These are phyloP conservation scores for Drosophila ohnishii DNA, from an alignment of 1,140 invertebrate genomes.

Conservation along the genomic window DNA sequence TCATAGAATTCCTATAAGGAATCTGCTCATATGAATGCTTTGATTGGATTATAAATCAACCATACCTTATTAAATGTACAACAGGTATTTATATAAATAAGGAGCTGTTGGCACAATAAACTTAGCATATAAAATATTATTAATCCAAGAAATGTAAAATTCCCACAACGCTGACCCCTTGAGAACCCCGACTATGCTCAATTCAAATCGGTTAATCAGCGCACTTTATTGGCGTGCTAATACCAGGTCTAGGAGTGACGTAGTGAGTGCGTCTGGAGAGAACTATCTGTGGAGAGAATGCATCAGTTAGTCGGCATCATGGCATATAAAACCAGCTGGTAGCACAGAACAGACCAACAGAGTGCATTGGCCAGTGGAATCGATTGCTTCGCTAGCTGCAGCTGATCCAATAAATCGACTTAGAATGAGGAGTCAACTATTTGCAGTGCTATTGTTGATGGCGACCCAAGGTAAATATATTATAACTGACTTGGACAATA, in stretches of 20 bases:
- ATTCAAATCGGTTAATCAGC: slow-evolving; percentile 15
- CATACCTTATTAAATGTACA: too few relatives aligned
- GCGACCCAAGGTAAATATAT: slow-evolving; percentile 37
- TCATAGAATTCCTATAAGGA: background rate
- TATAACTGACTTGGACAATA: background rate
- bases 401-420: slow-evolving; percentile 33
- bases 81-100: too few relatives aligned
- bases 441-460: slow-evolving; percentile 36
- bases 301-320: slow-evolving; percentile 10
- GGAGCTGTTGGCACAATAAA: too few relatives aligned
- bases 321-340: slow-evolving; percentile 48
- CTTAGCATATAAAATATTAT: too few relatives aligned
- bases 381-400: slow-evolving; percentile 32
- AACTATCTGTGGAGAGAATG: slow-evolving; percentile 19
- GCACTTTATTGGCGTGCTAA: slow-evolving; percentile 8
- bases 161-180: background rate
- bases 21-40: background rate
- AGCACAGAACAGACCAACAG: slow-evolving; percentile 35
- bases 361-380: slow-evolving; percentile 48
- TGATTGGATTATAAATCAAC: too few relatives aligned
- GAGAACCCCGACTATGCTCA: background rate
- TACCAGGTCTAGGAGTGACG: slow-evolving; percentile 8
- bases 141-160: background rate
- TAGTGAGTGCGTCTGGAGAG: background rate
- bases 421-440: slow-evolving; percentile 35